These are phyloP conservation scores for Pterostichus niger DNA, from an alignment of 2,888 invertebrate genomes.

Conservation along the genomic window DNA sequence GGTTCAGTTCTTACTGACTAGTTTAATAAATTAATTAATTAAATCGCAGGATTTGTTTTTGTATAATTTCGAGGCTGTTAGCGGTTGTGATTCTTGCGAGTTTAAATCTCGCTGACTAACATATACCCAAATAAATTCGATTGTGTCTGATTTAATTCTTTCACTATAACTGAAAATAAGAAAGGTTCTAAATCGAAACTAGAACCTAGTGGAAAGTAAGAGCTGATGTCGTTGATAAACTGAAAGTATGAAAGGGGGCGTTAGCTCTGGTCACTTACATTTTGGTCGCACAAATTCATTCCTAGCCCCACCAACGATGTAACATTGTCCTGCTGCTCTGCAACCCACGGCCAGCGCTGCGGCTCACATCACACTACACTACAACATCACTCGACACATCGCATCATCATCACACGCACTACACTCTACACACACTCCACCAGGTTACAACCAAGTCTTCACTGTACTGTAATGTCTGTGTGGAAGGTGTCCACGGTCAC, in stretches of 20 bases:
- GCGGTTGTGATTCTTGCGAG: too few relatives aligned
- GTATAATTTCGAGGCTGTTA: too few relatives aligned
- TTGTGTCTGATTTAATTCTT: too few relatives aligned
- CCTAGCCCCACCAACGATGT: slow-evolving; percentile 48
- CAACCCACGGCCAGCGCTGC: too few relatives aligned
- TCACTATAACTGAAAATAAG: too few relatives aligned
- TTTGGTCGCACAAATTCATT: slow-evolving; percentile 44
- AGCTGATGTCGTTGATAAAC: not conserved
- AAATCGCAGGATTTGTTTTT: too few relatives aligned
- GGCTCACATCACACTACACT: not conserved
- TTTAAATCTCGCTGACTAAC: too few relatives aligned
- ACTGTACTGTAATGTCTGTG: too few relatives aligned
- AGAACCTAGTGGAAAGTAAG: not conserved
- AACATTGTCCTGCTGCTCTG: slow-evolving; percentile 2
- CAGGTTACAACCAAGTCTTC: not conserved
- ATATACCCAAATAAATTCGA: too few relatives aligned
- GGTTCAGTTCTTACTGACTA: too few relatives aligned
- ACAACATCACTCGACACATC: not conserved
- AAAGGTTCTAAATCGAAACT: too few relatives aligned
- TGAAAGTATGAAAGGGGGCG: not conserved
- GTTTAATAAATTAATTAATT: too few relatives aligned
- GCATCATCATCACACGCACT: not conserved
- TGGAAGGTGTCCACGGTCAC: not conserved
- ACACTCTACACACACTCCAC: not conserved
- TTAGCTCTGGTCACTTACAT: slow-evolving; percentile 30